Evolutionary conservation across 2,888 invertebrate species (phyloP).

Genomic region (Harpalus rubripes): DNA sequence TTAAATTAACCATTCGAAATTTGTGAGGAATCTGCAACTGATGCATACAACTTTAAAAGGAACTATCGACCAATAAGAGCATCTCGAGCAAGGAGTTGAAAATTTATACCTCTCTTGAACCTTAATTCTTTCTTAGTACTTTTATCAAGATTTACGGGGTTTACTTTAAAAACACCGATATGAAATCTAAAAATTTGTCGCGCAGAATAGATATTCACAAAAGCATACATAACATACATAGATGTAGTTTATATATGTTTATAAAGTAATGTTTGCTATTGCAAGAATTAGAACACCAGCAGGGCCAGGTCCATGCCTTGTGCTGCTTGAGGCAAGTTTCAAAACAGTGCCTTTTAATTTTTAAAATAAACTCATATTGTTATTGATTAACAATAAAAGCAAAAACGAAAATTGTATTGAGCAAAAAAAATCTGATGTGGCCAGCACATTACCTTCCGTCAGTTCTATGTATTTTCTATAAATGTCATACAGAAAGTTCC

Average conservation of each 20-base stretch:
- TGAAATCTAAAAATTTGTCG: constrained; percentile 27
- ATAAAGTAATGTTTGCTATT: no score
- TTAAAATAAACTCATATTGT: no score
- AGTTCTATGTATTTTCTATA: no score
- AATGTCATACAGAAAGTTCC: no score
- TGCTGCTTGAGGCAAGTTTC: no score
- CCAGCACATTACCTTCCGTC: no score
- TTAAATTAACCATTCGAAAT: not conserved
- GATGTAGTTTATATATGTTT: not conserved
- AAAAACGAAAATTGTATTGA: no score
- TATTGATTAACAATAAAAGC: no score
- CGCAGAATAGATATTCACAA: not conserved
- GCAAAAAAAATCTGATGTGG: no score
- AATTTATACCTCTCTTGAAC: constrained; percentile 47
- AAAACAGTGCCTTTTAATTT: no score
- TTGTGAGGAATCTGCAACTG: not conserved
- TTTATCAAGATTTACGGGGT: constrained; percentile 39
- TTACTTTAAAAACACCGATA: constrained; percentile 29
- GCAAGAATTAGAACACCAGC: no score
- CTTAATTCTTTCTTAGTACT: constrained; percentile 36
- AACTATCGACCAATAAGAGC: constrained; percentile 26
- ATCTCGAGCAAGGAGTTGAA: constrained; percentile 12
- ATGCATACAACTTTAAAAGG: not conserved
- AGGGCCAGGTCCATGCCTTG: no score
- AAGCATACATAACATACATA: not conserved